Conservation (phyloP, 2,888 invertebrate genomes). For the Drepanosiphum platanoidis region DNA sequence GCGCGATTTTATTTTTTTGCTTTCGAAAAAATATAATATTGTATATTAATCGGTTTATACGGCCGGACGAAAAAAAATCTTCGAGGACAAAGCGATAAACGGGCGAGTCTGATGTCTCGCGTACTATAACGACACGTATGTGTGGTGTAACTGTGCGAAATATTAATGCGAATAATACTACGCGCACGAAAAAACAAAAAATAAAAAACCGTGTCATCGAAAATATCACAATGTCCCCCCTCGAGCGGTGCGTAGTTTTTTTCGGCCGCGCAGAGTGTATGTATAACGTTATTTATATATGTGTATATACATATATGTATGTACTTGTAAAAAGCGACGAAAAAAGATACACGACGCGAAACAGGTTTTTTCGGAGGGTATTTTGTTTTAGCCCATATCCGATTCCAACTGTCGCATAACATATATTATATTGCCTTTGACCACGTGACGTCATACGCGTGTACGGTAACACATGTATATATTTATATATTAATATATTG, state of each 20-base stretch:
- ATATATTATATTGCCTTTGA: not conserved
- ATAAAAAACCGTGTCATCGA: slow-evolving; percentile 30
- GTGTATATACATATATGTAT: not conserved
- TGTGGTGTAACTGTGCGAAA: slow-evolving; percentile 7
- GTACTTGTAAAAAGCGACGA: not conserved
- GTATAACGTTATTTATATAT: not conserved
- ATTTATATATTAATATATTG: too few relatives aligned
- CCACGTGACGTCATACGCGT: not conserved
- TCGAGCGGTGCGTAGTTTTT: not conserved
- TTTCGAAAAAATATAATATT: too few relatives aligned
- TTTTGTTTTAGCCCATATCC: slow-evolving; percentile 24
- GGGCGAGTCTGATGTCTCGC: too few relatives aligned
- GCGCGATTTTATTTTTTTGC: not conserved
- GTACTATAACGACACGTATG: too few relatives aligned
- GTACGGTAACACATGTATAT: not conserved
- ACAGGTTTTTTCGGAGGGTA: slow-evolving; percentile 40
- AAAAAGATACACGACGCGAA: not conserved
- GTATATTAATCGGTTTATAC: slow-evolving; percentile 23
- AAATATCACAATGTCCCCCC: not conserved
- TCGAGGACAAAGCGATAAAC: slow-evolving; percentile 18
- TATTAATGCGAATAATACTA: not conserved
- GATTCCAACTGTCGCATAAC: not conserved
- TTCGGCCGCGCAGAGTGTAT: not conserved
- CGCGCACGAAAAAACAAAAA: not conserved
- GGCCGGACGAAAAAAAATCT: not conserved